A percentile compares a stretch with the other conserved stretches of the same genome.
Evolutionary conservation across 2,113 vertebrate genomes (phyloP).

Genomic region (Hymenochirus boettgeri): DNA sequence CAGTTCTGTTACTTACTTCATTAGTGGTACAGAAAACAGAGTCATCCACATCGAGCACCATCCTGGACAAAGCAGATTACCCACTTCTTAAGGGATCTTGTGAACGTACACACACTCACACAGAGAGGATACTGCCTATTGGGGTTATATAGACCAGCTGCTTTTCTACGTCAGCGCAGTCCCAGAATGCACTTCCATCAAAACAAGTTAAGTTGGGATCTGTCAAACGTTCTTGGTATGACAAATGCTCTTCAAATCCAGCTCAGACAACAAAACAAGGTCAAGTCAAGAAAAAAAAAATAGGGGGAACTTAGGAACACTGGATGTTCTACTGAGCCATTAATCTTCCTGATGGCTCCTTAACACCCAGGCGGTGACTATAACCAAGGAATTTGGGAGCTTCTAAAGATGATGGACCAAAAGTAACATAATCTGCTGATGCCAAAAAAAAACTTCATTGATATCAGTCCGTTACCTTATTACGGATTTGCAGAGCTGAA

Average conservation of each 20-base stretch:
- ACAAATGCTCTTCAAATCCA: conserved; percentile 33
- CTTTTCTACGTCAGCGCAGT: conserved; percentile 63
- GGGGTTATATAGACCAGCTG: conserved; percentile 70
- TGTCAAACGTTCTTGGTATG: conserved; percentile 57
- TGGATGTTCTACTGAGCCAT: conserved; percentile 2
- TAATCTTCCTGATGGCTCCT: conserved; percentile 10
- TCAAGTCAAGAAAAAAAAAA: conserved; percentile 37
- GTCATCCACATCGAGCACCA: conserved; percentile 79
- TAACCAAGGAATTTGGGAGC: conserved; percentile 6
- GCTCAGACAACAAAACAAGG: conserved; percentile 47
- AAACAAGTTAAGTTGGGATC: conserved; percentile 74
- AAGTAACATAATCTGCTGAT: not conserved
- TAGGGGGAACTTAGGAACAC: conserved; percentile 14
- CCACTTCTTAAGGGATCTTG: conserved; percentile 53
- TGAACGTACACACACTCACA: conserved; percentile 8
- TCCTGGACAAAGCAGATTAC: conserved; percentile 56
- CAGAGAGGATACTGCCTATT: not conserved
- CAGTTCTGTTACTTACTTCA: conserved; percentile 65
- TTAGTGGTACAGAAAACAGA: conserved; percentile 71
- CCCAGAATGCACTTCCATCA: conserved; percentile 67
- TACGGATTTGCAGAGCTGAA: too few relatives aligned
- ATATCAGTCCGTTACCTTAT: too few relatives aligned
- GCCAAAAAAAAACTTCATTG: too few relatives aligned
- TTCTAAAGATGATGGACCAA: not conserved
- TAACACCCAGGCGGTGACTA: not conserved